These are phyloP conservation scores for Epizoanthus ramosus DNA, from an alignment of 92 coral and sea anemone genomes.

Conservation along the genomic window DNA sequence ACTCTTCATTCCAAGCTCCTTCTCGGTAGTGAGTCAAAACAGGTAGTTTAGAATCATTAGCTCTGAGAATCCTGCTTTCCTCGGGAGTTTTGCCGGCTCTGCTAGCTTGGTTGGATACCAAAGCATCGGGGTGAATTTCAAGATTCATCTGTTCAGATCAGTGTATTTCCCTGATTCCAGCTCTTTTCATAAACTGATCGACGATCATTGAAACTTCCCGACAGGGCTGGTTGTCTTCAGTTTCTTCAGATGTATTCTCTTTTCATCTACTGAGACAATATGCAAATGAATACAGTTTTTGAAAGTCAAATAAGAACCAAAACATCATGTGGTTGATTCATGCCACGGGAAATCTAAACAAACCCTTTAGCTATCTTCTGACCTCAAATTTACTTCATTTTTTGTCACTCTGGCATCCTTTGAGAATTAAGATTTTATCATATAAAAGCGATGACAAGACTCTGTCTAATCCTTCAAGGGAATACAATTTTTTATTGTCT, in stretches of 20 bases:
- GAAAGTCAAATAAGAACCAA: conserved; percentile 14
- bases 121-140: conserved; percentile 89
- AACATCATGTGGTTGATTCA: conserved; percentile 19
- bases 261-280: conserved; percentile 12
- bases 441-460: conserved; percentile 28
- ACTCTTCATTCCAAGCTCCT: conserved; percentile 74
- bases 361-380: background rate
- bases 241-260: background rate
- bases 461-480: conserved; percentile 15
- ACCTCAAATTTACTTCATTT: conserved; percentile 10
- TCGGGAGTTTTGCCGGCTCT: conserved; percentile 88
- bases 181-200: conserved; percentile 12
- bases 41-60: conserved; percentile 80
- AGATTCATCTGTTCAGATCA: conserved; percentile 56
- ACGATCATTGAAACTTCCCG: conserved; percentile 20
- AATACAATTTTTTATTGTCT: background rate
- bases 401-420: background rate
- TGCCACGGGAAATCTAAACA: conserved; percentile 24
- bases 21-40: conserved; percentile 82
- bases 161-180: background rate
- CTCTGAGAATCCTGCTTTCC: conserved; percentile 78
- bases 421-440: conserved; percentile 3
- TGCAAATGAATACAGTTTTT: conserved; percentile 26
- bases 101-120: conserved; percentile 80
- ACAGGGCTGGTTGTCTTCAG: background rate